Base-by-base conservation (phyloP, 2,888 invertebrate genomes). In the Thymelicus lineola region DNA sequence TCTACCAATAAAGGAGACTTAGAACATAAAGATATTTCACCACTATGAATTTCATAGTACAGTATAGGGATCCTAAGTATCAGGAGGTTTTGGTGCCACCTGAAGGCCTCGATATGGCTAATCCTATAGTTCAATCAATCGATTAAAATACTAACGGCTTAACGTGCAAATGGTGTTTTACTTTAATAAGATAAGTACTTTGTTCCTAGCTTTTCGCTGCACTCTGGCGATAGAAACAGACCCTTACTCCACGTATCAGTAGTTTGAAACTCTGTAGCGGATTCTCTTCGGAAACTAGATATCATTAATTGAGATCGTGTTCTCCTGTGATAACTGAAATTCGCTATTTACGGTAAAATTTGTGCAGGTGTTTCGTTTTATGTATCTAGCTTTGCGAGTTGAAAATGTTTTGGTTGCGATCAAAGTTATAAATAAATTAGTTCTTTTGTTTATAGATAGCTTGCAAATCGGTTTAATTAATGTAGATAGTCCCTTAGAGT, bases 251-350 rank as follows among this genome's bases (percentile, higher is more conserved):
- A 60, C 60, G 66, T 53, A 48, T 58, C 55, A 57, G 35, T 68
- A 20, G 57, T 45, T 60, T 46, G 42, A 67, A 61, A 67, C 67
- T 61, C 50, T 53, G 42, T 17, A 20, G 53, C 28, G 65, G 65
- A 67, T 67, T 67, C 61, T 55, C 67, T 67, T 67, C 67, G 53
- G 67, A 55, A 67, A 67, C 61, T 67, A 55, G 67, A 68, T 62
- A 68, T 55, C 61, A 55, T 46, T 68, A 68, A 68, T 62, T 46
- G 55, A 62, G 68, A 57, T 68, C 68, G 68, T 62, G 62, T 62
- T 62, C 68, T 36, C 55, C 6, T 17, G 35, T 42, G 67, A 61
- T 67, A 67, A 55, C 61, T 67, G 45, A 61, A 67, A 42, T 50
- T 35, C 66, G 36, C 58, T 42, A 42, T 60, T 67, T 67, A 67